A percentile compares a stretch with the other conserved stretches of the same genome.
Evolutionary conservation across 2,113 vertebrate genomes (phyloP).

Genomic region (Strix uralensis): DNA sequence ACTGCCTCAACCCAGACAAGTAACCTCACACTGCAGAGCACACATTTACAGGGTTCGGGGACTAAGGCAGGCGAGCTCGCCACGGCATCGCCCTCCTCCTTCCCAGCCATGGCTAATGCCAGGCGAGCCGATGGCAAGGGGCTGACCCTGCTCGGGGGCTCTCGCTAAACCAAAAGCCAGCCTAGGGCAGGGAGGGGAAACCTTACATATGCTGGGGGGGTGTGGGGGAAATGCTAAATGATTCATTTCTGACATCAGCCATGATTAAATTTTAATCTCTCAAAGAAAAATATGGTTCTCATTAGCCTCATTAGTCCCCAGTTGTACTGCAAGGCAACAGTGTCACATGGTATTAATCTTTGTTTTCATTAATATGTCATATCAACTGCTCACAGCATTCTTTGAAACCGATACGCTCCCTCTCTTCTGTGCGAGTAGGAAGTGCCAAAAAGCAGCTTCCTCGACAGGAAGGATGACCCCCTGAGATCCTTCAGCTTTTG

Average conservation of each 20-base stretch:
- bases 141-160: neutral
- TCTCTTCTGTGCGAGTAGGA: constrained; percentile 23
- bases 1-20: neutral
- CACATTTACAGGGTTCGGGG: accelerated
- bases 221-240: neutral
- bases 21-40: accelerated
- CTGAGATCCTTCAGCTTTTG: constrained; percentile 28
- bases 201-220: neutral
- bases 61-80: neutral
- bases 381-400: neutral
- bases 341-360: constrained; percentile 66
- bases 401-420: constrained; percentile 66
- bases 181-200: neutral
- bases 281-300: constrained; percentile 14
- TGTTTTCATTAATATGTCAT: constrained; percentile 51
- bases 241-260: constrained; percentile 37
- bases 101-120: accelerated
- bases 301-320: constrained; percentile 45
- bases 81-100: neutral
- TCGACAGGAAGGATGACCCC: constrained; percentile 74
- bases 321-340: constrained; percentile 19
- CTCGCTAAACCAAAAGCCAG: neutral
- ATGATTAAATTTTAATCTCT: neutral
- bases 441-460: constrained; percentile 66
- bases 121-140: accelerated